Base-by-base conservation (phyloP, 1,140 invertebrate genomes). In the Luehdorfia chinensis region DNA sequence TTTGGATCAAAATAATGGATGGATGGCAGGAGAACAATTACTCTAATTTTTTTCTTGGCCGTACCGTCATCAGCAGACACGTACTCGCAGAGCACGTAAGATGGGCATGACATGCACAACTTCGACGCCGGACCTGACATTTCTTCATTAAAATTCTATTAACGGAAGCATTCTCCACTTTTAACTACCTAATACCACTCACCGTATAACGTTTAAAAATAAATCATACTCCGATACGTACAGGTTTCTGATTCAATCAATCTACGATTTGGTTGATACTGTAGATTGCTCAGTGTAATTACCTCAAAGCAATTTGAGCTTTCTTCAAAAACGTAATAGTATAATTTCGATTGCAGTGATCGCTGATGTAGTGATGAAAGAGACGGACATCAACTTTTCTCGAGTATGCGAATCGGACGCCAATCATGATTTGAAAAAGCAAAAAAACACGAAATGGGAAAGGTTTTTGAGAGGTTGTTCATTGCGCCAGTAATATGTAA, bases 141-240 rank as follows among this genome's bases (percentile, higher is more conserved):
- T 81, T 77, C 75, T 84, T 84, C 79, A 81, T 84, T 84, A 84
- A 84, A 76, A 81, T 78, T 84, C 79, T 84, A 84, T 84, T 84
- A 84, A 77, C 79, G 66, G 79, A 75, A 84, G 79, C 79, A 77
- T 84, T 84, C 77, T 74, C 66, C 55, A 54, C 52, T 60, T 52
- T 58, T 60, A 61, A 59, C 60, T 56, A 51, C 39, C 43, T 43
- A 55, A 58, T 58, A 56, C 27, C 37, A 58, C 47, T 53, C 33
- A 39, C 46, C 36, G 7, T 16, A 14, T 14, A 15, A 14, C 49
- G 47, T 30, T 12, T n/a, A 1, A 60, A 55, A 57, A 50, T 39
- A 32, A 41, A 65, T 45, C 34, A 36, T 59, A 66, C 12, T 2
- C 1, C n/a, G 3, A 21, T 15, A 12, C 2, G 7, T 7, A 47